Percentiles rank a stretch among this genome's conserved stretches.
phyloP scores from a whole-genome alignment of 1,140 invertebrate genomes.

The Xylocopa sonorina region DNA sequence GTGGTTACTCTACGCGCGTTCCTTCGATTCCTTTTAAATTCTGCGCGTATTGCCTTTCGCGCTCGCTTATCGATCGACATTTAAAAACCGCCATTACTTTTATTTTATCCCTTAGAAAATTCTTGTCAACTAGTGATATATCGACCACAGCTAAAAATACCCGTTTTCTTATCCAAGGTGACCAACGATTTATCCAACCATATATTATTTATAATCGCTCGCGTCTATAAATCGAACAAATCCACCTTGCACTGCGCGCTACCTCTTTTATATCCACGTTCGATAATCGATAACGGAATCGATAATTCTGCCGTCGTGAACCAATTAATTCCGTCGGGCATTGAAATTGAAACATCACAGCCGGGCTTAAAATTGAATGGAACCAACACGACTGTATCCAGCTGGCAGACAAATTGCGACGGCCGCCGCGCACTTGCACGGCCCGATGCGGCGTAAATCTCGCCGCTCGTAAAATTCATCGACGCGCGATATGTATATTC shows the following conservation, averaged over 20 bases:
- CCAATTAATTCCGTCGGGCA: not conserved
- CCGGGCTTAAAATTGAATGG: not conserved
- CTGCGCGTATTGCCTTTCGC: not conserved
- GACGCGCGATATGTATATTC: not conserved
- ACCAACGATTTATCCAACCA: no score
- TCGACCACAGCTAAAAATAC: no score
- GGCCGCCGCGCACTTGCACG: not conserved
- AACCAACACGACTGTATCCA: not conserved
- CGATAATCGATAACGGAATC: not conserved
- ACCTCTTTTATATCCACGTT: no score
- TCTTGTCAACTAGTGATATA: no score
- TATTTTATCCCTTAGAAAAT: no score
- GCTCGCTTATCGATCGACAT: no score
- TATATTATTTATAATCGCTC: no score
- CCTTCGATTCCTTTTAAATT: conserved; percentile 5
- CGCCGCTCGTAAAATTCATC: conserved; percentile 4
- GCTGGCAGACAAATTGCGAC: not conserved
- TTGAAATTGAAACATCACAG: conserved; percentile 12
- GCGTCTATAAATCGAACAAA: no score
- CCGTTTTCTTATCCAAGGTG: no score
- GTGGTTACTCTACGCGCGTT: conserved; percentile 16
- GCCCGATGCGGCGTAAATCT: not conserved
- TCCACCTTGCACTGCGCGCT: no score
- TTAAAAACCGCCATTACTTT: no score
- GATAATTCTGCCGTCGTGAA: not conserved